Percentiles rank a stretch among this genome's conserved stretches.
Conservation (phyloP, 2,797 vertebrate species). For the Micropoecilia bifurca region DNA sequence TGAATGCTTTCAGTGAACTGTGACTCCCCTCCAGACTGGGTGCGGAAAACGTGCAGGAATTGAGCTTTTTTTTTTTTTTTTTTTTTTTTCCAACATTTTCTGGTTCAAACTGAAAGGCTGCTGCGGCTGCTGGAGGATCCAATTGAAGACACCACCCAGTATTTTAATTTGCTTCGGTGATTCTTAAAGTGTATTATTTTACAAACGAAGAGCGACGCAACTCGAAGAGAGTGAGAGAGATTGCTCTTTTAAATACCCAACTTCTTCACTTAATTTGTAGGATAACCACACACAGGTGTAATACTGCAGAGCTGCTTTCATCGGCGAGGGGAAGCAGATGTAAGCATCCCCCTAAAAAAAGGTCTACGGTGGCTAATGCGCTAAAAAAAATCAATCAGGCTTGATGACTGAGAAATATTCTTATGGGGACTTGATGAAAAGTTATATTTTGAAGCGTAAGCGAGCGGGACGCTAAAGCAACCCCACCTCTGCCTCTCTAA, state of each 20-base stretch:
- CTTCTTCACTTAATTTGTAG: constrained; percentile 38
- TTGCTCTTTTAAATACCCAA: constrained; percentile 37
- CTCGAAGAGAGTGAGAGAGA: constrained; percentile 9
- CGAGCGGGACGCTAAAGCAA: constrained; percentile 47
- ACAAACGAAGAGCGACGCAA: constrained; percentile 42
- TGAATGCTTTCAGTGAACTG: constrained; percentile 61
- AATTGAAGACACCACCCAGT: constrained; percentile 52
- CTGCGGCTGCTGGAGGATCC: constrained; percentile 30
- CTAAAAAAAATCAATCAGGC: constrained; percentile 92
- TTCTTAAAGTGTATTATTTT: constrained; percentile 19
- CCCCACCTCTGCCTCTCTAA: constrained; percentile 27
- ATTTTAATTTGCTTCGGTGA: constrained; percentile 21
- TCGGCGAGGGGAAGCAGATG: constrained; percentile 51
- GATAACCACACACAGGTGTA: constrained; percentile 22
- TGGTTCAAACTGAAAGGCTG: constrained; percentile 21
- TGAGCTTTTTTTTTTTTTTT: constrained; percentile 19
- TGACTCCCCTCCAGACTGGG: constrained; percentile 44
- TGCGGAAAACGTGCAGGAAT: constrained; percentile 41
- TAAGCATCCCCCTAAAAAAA: constrained; percentile 50
- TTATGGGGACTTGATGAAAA: constrained; percentile 68
- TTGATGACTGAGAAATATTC: constrained; percentile 54
- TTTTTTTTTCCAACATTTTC: too few relatives aligned
- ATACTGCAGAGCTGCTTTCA: constrained; percentile 48
- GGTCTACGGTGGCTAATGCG: constrained; percentile 95
- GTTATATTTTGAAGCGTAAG: constrained; percentile 63